A percentile compares a stretch with the other conserved stretches of the same genome.
phyloP scores from a whole-genome alignment of 2,113 vertebrate species.

The Pangasianodon gigas region DNA sequence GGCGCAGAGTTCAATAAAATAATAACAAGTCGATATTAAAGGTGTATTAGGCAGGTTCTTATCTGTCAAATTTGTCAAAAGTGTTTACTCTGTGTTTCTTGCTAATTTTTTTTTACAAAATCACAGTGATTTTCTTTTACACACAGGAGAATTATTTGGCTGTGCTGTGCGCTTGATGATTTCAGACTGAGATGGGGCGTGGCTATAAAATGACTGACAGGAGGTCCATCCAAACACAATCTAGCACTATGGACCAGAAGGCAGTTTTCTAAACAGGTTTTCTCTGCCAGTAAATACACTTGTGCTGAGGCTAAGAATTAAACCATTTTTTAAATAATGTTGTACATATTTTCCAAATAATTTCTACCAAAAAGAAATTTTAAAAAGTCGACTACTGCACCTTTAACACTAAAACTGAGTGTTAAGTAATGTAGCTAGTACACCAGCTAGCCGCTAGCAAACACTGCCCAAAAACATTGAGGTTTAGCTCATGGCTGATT shows the following conservation, averaged over 20 bases:
- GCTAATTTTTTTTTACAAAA: neutral
- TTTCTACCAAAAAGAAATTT: neutral
- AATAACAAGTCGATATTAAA: neutral
- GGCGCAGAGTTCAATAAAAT: neutral
- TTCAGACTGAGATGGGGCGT: neutral
- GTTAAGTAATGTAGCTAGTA: neutral
- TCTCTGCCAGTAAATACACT: too few relatives aligned
- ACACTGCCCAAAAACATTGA: neutral
- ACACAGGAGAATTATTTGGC: neutral
- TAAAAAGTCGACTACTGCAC: neutral
- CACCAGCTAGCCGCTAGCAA: neutral
- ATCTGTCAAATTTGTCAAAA: neutral
- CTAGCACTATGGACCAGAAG: neutral
- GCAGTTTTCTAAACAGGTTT: neutral
- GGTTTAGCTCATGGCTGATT: neutral
- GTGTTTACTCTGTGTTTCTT: neutral
- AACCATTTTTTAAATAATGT: neutral
- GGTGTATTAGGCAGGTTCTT: neutral
- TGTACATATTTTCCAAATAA: neutral
- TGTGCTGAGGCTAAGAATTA: neutral
- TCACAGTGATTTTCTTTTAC: neutral
- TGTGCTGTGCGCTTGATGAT: neutral
- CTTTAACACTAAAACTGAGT: neutral
- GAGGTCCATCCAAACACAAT: neutral
- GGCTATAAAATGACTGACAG: neutral